Evolutionary conservation across 2,797 vertebrate genomes (phyloP), one percentile per base, ranked within the genome.

Genomic region (Cacajao melanocephalus): DNA sequence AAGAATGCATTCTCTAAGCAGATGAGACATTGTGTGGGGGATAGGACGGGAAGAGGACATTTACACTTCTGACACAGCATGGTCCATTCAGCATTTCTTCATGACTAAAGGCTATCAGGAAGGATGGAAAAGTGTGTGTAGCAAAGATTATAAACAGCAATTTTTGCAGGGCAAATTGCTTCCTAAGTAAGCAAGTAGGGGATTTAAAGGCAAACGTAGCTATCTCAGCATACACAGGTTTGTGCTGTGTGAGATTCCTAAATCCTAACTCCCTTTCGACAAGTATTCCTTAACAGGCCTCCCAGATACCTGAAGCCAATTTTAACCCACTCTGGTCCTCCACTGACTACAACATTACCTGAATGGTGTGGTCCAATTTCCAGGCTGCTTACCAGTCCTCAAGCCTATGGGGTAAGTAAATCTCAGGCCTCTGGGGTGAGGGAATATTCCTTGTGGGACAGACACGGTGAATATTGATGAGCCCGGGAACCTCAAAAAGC

Each of bases 301-400:
- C 95, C 80, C 98, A 99, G 99, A 98, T 99, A 99, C 90, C 96
- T 99, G 90, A 99, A 99, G 95, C 99, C 99, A 2, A 96, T 99
- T 97, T 98, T 99, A 97, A 99, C 99, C 12, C 99, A 99, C 5
- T 6, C 98, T 0, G 99, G 99, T 14, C 99, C 99, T 39, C 99
- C 99, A 0, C 98, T 99, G 97, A 99, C 99, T 5, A 97, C 98
- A 0, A 99, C 99, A 0, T 97, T 99, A 95, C 99, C 99, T 0
- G 97, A 89, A 67, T 99, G 99, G 98, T 99, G 99, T 73, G 98
- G 93, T 30, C 97, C 98, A 0, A 57, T 99, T 67, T 99, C 99
- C 97, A 98, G 97, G 94, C 94, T 99, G 79, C 98, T 99, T 96
- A 98, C 98, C 91, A 99, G 98, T 82, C 98, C 98, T 52, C 98